Conservation (phyloP, 2,888 invertebrate genomes). For the Mechanitis messenoides region DNA sequence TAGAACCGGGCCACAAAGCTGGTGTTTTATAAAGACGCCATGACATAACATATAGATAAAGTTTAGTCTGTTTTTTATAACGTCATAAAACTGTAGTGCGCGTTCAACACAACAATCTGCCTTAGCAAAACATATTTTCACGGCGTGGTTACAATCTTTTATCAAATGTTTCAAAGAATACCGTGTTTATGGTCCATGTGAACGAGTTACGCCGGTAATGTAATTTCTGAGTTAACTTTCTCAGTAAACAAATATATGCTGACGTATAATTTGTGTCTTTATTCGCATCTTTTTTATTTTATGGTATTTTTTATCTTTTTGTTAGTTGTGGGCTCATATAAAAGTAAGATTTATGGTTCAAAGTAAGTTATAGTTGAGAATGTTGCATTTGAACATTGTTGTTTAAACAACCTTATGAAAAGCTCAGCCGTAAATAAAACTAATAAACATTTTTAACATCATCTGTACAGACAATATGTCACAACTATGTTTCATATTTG, state of each 20-base stretch:
- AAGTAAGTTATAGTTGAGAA: background rate
- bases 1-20: too few relatives aligned
- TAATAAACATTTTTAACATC: too few relatives aligned
- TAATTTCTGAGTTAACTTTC: conserved; percentile 27
- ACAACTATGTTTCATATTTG: too few relatives aligned
- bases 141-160: conserved; percentile 38
- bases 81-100: conserved; percentile 26
- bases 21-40: conserved; percentile 7
- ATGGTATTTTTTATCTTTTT: background rate
- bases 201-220: conserved; percentile 30
- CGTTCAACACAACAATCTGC: conserved; percentile 26
- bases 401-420: too few relatives aligned
- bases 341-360: background rate
- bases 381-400: too few relatives aligned
- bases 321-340: conserved; percentile 1
- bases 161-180: conserved; percentile 36
- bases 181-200: conserved; percentile 30
- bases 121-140: conserved; percentile 57
- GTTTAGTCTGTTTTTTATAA: conserved; percentile 17
- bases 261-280: conserved; percentile 8
- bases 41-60: conserved; percentile 17
- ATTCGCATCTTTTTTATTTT: conserved; percentile 7
- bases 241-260: conserved; percentile 16
- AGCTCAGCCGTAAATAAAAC: too few relatives aligned
- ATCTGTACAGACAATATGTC: too few relatives aligned